Evolutionary conservation across 2,888 invertebrate species (phyloP).

Genomic region (Ommatoiulus sabulosus): DNA sequence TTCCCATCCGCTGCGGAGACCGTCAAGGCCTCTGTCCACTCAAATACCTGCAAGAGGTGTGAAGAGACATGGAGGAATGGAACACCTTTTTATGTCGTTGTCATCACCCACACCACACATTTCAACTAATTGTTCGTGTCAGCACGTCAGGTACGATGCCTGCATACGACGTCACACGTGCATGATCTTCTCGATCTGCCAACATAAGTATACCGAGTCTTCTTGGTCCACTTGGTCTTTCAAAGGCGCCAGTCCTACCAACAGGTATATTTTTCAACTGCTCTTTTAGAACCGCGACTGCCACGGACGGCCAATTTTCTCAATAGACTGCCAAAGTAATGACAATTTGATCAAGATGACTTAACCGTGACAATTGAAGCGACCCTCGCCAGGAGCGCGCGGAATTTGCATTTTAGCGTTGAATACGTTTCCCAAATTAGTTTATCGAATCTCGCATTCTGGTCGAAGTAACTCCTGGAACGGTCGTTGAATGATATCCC

Average conservation of each 20-base stretch:
- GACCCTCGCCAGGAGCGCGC: no score
- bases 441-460: no score
- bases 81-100: constrained; percentile 27
- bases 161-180: constrained; percentile 2
- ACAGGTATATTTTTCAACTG: background rate
- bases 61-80: constrained; percentile 68
- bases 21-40: constrained; percentile 94
- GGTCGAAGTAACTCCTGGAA: no score
- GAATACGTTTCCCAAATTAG: no score
- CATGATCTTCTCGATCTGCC: background rate
- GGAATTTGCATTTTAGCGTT: no score
- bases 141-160: constrained; percentile 3
- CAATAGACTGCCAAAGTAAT: background rate
- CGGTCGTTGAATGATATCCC: background rate
- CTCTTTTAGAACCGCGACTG: background rate
- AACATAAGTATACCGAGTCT: background rate
- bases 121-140: constrained; percentile 25
- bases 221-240: constrained; percentile 29
- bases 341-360: background rate
- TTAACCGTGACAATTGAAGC: no score
- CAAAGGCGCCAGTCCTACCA: constrained; percentile 11
- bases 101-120: constrained; percentile 34
- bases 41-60: constrained; percentile 94
- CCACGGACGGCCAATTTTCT: background rate
- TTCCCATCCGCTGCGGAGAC: constrained; percentile 91